Evolutionary conservation across 2,888 invertebrate species (phyloP), one percentile per base, ranked within the genome.

Genomic region (Erpobdella octoculata): DNA sequence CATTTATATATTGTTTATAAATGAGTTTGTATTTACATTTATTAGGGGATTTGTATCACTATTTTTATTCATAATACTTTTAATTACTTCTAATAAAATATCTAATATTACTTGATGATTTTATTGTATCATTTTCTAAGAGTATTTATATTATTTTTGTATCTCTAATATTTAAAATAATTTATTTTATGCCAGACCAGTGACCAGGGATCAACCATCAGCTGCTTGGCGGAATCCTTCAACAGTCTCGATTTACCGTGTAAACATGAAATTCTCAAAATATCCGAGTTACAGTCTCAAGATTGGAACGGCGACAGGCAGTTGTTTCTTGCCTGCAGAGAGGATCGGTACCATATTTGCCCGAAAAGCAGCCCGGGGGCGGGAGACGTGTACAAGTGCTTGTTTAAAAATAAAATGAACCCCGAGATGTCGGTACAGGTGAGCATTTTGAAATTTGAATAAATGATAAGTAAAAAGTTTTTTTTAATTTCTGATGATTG

Each of bases 201-300:
- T 38, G 89, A 90, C 0, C 93, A 95, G 83, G 89, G 91, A 61
- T 87, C 88, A 77, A 92, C 92, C 5, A 85, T 94, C 48, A 88
- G 89, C 74, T 97, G 97, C 80, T 85, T 97, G 58, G 90, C 90
- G 78, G 86, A 86, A 74, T 87, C 89, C 36, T 77, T 84, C 21
- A 77, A 77, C 2, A 77, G 80, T 70, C 82, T 93, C 37, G 84
- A 85, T 5, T 81, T 85, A 0, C 85, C 86, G 28, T 97, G 96
- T 82, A 88, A 88, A 78, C 87, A 88, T 72, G 90, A 93, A 81
- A 89, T 97, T 6, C 86, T 89, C 74, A 87, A 88, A 65, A 86
- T 97, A 5, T 90, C 92, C 2, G 93, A 94, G 83, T 88, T 95
- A 77, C 96, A 95, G 83, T 89, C 91, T 0, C 91, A 90, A 77